These are phyloP conservation scores for Cochlearius cochlearius DNA, from an alignment of 2,113 vertebrate genomes.

Conservation along the genomic window DNA sequence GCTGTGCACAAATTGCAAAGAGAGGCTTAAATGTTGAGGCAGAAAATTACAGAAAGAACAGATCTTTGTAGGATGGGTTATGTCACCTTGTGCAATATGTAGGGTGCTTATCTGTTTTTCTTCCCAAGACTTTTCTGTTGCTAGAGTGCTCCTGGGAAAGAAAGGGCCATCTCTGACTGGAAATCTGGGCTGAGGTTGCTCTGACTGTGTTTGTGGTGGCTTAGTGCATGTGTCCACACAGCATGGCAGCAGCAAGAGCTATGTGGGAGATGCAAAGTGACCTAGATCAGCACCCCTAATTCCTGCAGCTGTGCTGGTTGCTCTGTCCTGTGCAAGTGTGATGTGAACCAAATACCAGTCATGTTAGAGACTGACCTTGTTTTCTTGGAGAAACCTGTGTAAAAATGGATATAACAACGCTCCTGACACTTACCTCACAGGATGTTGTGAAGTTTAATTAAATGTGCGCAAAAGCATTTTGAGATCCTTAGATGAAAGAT, in stretches of 20 bases:
- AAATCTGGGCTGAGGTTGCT: background rate
- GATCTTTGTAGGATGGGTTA: background rate
- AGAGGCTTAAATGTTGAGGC: background rate
- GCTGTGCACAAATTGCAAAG: background rate
- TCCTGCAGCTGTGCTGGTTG: background rate
- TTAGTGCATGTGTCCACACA: background rate
- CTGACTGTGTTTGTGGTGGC: background rate
- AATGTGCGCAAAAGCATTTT: constrained; percentile 51
- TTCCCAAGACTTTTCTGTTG: background rate
- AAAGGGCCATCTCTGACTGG: background rate
- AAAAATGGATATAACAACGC: constrained; percentile 47
- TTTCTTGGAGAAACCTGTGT: constrained; percentile 43
- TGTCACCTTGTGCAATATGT: background rate
- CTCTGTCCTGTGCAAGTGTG: background rate
- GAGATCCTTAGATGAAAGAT: constrained; percentile 68
- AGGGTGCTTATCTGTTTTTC: background rate
- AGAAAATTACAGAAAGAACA: background rate
- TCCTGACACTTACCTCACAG: constrained; percentile 60
- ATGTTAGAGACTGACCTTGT: constrained; percentile 8
- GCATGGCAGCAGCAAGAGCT: background rate
- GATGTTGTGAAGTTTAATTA: constrained; percentile 68
- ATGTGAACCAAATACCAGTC: background rate
- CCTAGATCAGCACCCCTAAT: background rate
- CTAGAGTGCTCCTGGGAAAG: background rate
- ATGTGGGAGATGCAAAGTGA: background rate